A percentile compares a stretch with the other conserved stretches of the same genome.
phyloP scores from a whole-genome alignment of 2,888 invertebrate species.

The Apodemia zela region DNA sequence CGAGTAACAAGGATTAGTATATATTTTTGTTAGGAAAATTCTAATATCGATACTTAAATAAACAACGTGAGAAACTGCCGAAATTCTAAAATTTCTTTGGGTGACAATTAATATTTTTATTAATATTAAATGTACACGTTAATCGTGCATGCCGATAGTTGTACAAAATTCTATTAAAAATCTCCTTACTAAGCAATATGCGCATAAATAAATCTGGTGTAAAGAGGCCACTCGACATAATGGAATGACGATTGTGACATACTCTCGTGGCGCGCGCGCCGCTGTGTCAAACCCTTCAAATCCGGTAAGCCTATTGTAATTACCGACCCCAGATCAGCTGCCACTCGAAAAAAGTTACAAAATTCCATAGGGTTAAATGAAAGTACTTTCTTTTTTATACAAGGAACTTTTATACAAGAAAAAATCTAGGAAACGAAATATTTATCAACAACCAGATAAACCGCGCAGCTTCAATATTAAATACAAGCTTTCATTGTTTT shows the following conservation, averaged over 20 bases:
- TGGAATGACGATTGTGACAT: slow-evolving; percentile 52
- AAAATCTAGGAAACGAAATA: too few species aligned
- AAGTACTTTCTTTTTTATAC: slow-evolving; percentile 15
- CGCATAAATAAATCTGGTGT: slow-evolving; percentile 58
- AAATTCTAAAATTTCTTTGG: too few species aligned
- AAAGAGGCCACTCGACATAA: slow-evolving; percentile 67
- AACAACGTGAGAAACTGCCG: too few species aligned
- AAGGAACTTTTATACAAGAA: background rate
- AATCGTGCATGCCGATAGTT: background rate
- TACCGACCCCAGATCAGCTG: slow-evolving; percentile 56
- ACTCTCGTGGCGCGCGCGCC: slow-evolving; percentile 43
- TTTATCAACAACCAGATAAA: too few species aligned
- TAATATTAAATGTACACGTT: background rate
- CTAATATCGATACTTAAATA: too few species aligned
- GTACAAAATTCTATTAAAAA: slow-evolving; percentile 30
- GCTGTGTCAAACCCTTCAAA: slow-evolving; percentile 36
- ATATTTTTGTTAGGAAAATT: too few species aligned
- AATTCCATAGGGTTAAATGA: slow-evolving; percentile 33
- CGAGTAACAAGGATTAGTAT: too few species aligned
- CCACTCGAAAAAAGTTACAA: slow-evolving; percentile 47
- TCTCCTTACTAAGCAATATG: slow-evolving; percentile 57
- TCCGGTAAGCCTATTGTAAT: slow-evolving; percentile 64
- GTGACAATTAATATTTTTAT: too few species aligned
- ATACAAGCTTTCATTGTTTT: too few species aligned
- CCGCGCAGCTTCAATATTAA: too few species aligned